phyloP scores from a whole-genome alignment of 1,140 invertebrate genomes.

The Aphelenchoides fujianensis region DNA sequence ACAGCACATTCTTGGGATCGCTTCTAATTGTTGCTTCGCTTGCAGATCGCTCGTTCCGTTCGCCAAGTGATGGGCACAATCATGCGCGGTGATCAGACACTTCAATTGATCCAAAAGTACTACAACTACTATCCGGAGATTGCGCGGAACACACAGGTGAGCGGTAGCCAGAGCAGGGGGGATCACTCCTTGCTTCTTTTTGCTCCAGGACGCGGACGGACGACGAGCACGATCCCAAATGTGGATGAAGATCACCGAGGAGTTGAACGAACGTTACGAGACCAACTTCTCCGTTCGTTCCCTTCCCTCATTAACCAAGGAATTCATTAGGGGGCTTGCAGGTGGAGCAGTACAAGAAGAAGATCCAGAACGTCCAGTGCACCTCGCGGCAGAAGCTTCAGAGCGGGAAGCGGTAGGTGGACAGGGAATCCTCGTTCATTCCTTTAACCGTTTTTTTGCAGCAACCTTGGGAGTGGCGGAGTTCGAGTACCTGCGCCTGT shows the following conservation, averaged over 20 bases:
- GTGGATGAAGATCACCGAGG: constrained; percentile 22
- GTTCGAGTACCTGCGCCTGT: constrained; percentile 19
- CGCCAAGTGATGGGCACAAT: constrained; percentile 21
- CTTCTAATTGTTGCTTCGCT: too few species aligned
- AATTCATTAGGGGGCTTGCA: background rate
- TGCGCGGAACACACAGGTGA: constrained; percentile 15
- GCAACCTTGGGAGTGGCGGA: constrained; percentile 19
- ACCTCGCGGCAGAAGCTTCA: constrained; percentile 29
- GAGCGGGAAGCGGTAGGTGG: constrained; percentile 25
- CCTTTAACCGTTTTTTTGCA: background rate
- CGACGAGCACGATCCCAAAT: constrained; percentile 13
- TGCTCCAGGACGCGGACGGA: constrained; percentile 19
- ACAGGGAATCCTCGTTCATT: constrained; percentile 9
- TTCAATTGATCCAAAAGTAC: constrained; percentile 20
- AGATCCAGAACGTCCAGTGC: constrained; percentile 29
- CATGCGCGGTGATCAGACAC: constrained; percentile 29
- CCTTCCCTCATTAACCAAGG: background rate
- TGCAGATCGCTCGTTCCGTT: too few species aligned
- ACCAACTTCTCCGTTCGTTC: constrained; percentile 17
- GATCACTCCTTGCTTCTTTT: background rate
- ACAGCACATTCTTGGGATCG: too few species aligned
- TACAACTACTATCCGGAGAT: constrained; percentile 31
- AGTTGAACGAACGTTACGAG: constrained; percentile 20
- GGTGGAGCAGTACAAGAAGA: constrained; percentile 32
- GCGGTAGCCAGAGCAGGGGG: background rate